These are phyloP conservation scores for Epinephelus moara DNA, from an alignment of 2,113 vertebrate species.

Conservation along the genomic window DNA sequence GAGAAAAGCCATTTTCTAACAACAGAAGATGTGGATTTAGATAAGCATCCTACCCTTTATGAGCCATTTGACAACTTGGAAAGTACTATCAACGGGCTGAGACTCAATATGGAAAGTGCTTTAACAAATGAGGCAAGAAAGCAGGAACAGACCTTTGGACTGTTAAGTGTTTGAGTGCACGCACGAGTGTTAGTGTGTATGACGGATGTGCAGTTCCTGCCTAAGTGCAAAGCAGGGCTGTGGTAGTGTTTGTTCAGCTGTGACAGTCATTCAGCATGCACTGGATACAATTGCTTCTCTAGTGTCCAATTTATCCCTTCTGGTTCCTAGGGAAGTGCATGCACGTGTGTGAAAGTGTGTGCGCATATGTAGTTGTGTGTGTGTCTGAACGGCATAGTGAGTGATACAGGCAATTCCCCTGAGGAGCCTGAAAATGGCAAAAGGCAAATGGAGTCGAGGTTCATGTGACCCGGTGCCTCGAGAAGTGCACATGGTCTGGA, in stretches of 20 bases:
- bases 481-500: constrained; percentile 68
- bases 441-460: constrained; percentile 63
- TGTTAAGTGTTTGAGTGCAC: not conserved
- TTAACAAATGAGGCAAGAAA: constrained; percentile 74
- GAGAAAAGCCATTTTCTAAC: constrained; percentile 47
- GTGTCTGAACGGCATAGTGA: constrained; percentile 10
- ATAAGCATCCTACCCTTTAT: constrained; percentile 49
- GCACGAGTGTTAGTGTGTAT: not conserved
- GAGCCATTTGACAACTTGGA: constrained; percentile 48
- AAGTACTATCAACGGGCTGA: constrained; percentile 28
- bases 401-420: constrained; percentile 59
- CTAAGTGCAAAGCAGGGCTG: constrained; percentile 39
- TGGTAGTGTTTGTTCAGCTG: constrained; percentile 71
- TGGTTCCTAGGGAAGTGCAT: constrained; percentile 51
- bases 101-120: constrained; percentile 59
- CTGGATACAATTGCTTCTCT: constrained; percentile 64
- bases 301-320: constrained; percentile 64
- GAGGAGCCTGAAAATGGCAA: constrained; percentile 73
- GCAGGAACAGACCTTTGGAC: constrained; percentile 39
- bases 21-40: constrained; percentile 49
- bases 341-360: constrained; percentile 16
- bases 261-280: constrained; percentile 56
- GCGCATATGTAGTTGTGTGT: not conserved
- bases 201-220: constrained; percentile 16
- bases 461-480: constrained; percentile 76